Conservation (phyloP, 2,797 vertebrate species). For the Vipera ursinii region DNA sequence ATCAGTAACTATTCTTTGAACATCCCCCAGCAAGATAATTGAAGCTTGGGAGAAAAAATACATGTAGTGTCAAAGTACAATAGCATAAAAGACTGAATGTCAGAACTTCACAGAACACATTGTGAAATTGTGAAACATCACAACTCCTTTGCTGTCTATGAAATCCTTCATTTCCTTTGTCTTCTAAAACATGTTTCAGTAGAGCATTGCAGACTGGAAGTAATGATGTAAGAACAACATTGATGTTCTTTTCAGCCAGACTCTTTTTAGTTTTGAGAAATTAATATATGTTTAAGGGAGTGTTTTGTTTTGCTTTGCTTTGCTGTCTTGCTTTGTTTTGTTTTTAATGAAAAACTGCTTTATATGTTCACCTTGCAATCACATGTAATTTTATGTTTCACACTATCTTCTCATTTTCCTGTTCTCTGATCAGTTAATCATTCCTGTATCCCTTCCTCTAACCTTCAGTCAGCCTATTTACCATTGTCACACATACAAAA, state of each 20-base stretch:
- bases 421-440: not conserved
- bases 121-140: slow-evolving; percentile 53
- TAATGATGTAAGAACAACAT: slow-evolving; percentile 49
- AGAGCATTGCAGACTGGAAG: slow-evolving; percentile 37
- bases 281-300: slow-evolving; percentile 15
- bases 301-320: not conserved
- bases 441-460: not conserved
- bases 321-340: not conserved
- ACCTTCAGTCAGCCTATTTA: not conserved
- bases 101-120: slow-evolving; percentile 44
- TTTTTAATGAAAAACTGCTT: slow-evolving; percentile 40
- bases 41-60: slow-evolving; percentile 28
- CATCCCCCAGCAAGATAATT: slow-evolving; percentile 32
- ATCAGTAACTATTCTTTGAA: not conserved
- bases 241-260: slow-evolving; percentile 31
- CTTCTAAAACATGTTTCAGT: slow-evolving; percentile 29
- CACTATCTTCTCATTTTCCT: not conserved
- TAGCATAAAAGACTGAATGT: slow-evolving; percentile 36
- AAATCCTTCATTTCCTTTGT: slow-evolving; percentile 35
- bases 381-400: not conserved
- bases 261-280: slow-evolving; percentile 44
- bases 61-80: slow-evolving; percentile 38
- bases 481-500: not conserved
- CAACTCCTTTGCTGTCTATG: slow-evolving; percentile 38
- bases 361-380: slow-evolving; percentile 14